A percentile compares a stretch with the other conserved stretches of the same genome.
Evolutionary conservation across 2,113 vertebrate genomes (phyloP).

Genomic region (Sus scrofa): DNA sequence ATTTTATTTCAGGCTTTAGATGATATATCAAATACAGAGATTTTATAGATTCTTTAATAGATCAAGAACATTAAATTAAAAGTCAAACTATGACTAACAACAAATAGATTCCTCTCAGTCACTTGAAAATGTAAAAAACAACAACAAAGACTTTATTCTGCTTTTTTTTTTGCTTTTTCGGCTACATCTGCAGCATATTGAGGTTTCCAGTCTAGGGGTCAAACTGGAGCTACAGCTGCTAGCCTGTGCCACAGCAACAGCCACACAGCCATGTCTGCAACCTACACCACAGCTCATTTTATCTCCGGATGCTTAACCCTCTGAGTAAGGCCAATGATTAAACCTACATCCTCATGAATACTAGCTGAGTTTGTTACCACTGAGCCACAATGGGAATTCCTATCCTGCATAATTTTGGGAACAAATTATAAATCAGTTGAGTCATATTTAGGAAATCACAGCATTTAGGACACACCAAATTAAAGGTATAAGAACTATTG

Average conservation of each 20-base stretch:
- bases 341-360: too few species aligned
- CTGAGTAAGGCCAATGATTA: too few species aligned
- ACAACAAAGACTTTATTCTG: not conserved
- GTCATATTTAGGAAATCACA: not conserved
- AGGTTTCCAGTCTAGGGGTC: too few species aligned
- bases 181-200: too few species aligned
- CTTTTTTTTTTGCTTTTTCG: not conserved
- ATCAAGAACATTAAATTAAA: conserved; percentile 39
- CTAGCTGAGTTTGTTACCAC: too few species aligned
- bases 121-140: not conserved
- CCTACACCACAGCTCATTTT: too few species aligned
- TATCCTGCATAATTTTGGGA: not conserved
- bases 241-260: too few species aligned
- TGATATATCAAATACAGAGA: not conserved
- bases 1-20: not conserved
- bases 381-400: too few species aligned
- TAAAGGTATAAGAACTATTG: not conserved
- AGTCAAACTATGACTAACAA: not conserved
- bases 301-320: too few species aligned
- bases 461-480: not conserved
- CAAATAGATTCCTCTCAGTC: not conserved
- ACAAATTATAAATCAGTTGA: not conserved
- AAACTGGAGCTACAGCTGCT: too few species aligned
- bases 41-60: not conserved
- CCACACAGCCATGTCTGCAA: too few species aligned